A percentile compares a stretch with the other conserved stretches of the same genome.
Evolutionary conservation across 1,140 invertebrate genomes (phyloP).

Genomic region (Streblospio benedicti): DNA sequence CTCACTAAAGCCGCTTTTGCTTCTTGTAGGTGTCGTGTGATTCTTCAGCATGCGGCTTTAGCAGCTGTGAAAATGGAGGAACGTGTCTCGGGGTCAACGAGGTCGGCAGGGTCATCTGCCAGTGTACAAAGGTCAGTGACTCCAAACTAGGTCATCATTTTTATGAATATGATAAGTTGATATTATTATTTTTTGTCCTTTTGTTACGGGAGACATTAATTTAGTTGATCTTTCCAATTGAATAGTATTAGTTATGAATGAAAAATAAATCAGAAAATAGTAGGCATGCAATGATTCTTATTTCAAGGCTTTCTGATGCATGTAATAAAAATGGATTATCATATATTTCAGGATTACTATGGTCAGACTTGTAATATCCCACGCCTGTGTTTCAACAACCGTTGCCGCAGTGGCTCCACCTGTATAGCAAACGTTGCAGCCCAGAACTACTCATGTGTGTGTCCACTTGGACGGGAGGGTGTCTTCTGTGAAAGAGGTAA

Average conservation of each 20-base stretch:
- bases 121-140: conserved; percentile 11
- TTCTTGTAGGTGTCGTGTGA: no score
- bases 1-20: no score
- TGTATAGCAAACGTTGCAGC: neutral
- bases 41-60: neutral
- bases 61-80: conserved; percentile 6
- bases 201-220: no score
- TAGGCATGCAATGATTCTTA: no score
- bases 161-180: no score
- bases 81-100: neutral
- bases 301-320: no score
- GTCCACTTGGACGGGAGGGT: neutral
- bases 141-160: neutral
- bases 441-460: neutral
- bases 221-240: no score
- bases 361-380: neutral
- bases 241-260: no score
- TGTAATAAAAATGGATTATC: no score
- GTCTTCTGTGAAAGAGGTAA: neutral
- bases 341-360: conserved; percentile 2
- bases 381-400: neutral
- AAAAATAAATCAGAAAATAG: no score
- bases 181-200: no score
- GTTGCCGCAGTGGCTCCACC: neutral
- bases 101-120: neutral